Percentiles rank a stretch among this genome's conserved stretches.
Conservation (phyloP, 2,888 invertebrate genomes). For the Elmis aenea region DNA sequence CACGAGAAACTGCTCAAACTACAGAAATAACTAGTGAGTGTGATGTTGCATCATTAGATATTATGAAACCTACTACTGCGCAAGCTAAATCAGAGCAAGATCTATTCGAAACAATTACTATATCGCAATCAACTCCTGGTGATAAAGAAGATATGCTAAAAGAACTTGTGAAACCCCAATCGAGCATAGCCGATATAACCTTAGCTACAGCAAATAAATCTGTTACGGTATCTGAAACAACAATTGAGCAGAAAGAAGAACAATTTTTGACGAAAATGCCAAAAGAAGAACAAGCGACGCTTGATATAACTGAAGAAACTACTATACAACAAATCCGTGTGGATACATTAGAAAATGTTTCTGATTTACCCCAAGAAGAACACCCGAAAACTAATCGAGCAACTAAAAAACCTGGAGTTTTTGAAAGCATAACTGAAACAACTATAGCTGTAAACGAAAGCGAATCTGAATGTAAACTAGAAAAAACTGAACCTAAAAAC, state of each 20-base stretch:
- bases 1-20: conserved; percentile 37
- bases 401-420: conserved; percentile 30
- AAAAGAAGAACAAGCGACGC: conserved; percentile 30
- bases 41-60: conserved; percentile 24
- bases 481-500: conserved; percentile 15
- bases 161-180: conserved; percentile 26
- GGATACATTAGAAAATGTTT: conserved; percentile 15
- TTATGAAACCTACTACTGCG: conserved; percentile 27
- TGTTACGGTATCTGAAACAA: conserved; percentile 33
- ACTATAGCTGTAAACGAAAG: conserved; percentile 34
- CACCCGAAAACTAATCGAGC: conserved; percentile 30
- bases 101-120: conserved; percentile 32
- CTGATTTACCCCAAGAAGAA: conserved; percentile 21
- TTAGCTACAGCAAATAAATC: conserved; percentile 31
- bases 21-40: conserved; percentile 30
- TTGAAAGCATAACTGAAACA: conserved; percentile 33
- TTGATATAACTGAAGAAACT: conserved; percentile 22
- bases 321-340: conserved; percentile 22
- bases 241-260: conserved; percentile 38
- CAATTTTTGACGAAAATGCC: conserved; percentile 31
- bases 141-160: conserved; percentile 41
- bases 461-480: conserved; percentile 30
- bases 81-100: conserved; percentile 35
- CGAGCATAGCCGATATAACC: conserved; percentile 34
- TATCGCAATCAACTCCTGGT: conserved; percentile 38